phyloP scores from a whole-genome alignment of 2,113 vertebrate species.

The Podilymbus podiceps region DNA sequence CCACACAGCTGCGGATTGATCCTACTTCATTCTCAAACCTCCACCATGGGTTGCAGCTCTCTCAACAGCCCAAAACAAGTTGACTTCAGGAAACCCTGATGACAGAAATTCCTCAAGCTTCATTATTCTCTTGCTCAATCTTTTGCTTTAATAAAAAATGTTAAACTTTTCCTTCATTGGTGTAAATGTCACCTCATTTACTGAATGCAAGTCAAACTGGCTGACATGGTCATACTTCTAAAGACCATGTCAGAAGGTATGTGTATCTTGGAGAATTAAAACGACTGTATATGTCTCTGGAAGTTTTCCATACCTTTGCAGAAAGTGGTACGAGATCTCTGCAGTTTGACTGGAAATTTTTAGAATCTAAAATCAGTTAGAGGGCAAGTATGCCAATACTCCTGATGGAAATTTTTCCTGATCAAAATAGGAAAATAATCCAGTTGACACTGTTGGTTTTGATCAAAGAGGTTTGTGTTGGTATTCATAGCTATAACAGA shows the following conservation, averaged over 20 bases:
- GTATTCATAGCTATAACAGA: not conserved
- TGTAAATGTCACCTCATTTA: not conserved
- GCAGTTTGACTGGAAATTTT: not conserved
- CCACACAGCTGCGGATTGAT: not conserved
- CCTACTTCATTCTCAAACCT: not conserved
- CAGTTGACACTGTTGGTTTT: not conserved
- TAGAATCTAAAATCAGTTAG: not conserved
- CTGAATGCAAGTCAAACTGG: not conserved
- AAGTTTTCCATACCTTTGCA: not conserved
- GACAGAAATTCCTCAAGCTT: not conserved
- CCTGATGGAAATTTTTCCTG: not conserved
- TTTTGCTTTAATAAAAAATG: not conserved
- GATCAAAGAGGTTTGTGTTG: not conserved
- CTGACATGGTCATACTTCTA: rapidly evolving
- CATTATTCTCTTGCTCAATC: not conserved
- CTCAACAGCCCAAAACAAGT: not conserved
- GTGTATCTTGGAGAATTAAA: not conserved
- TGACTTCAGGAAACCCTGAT: not conserved
- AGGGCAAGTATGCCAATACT: not conserved
- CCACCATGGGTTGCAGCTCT: not conserved
- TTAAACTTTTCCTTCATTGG: not conserved
- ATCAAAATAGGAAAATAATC: not conserved
- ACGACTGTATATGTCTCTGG: not conserved
- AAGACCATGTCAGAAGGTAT: not conserved
- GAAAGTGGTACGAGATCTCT: not conserved